Evolutionary conservation across 1,140 invertebrate genomes (phyloP), one percentile per base, ranked within the genome.

Genomic region (Brachionus koreanus): DNA sequence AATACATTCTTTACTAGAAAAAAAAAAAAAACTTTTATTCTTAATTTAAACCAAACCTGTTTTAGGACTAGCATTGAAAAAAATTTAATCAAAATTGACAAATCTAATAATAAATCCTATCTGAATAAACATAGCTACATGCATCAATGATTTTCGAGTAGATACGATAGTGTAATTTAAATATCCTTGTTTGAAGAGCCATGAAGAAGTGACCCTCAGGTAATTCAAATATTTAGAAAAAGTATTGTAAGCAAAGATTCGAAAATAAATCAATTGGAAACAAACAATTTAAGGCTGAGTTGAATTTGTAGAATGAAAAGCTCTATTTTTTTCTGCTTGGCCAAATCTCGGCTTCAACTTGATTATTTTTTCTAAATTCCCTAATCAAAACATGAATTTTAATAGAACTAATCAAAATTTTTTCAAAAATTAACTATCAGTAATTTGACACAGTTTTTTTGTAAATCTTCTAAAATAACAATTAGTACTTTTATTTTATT

Each of bases 381-480:
- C 49, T 57, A 57, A 57, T 57, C 49, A 25, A 57, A 57, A 57
- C 49, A 57, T 57, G 49, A 57, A 57, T 57, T 57, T 57, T 57
- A 57, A 57, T 57, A 23, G 49, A 57, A 57, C 49, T 57, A 57
- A 57, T 57, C 49, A 57, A 57, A 57, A 57, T 57, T 57, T 57
- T 57, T 57, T 9, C 9, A 57, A 57, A 57, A 7, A n/a, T 49
- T 57, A 57, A 57, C 7, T 57, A 57, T 57, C 49, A 57, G 49
- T 57, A 9, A 57, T 57, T 57, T 57, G 49, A 57, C 49, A 57
- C 49, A 57, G n/a, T 57, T 57, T 57, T 52, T 57, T 57, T 9
- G 9, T 16, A 19, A 57, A 57, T 57, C 49, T 57, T 57, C 49
- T 6, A 57, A 16, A 57, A 25, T 19, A 25, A 57, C 16, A 57